These are phyloP conservation scores for Chydorus sphaericus DNA, from an alignment of 2,888 invertebrate genomes.

Conservation along the genomic window DNA sequence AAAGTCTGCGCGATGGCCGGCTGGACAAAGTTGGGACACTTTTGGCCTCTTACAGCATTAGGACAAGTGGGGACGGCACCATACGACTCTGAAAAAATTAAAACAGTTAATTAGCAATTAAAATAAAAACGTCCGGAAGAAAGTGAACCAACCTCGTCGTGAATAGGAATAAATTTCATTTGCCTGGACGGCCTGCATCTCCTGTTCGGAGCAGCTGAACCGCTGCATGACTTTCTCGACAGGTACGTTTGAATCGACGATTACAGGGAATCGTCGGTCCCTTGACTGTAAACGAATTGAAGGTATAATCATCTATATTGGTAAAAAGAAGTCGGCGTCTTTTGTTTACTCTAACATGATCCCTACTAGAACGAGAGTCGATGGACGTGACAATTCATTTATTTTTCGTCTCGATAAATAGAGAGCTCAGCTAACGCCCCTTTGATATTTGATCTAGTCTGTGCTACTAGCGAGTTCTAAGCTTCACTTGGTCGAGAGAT, in stretches of 20 bases:
- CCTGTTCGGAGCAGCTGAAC: slow-evolving; percentile 33
- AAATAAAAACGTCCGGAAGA: background rate
- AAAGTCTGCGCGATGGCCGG: background rate
- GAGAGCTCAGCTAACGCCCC: no score
- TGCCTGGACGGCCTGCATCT: slow-evolving; percentile 17
- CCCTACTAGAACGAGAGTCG: no score
- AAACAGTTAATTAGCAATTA: background rate
- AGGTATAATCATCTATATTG: no score
- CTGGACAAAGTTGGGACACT: slow-evolving; percentile 14
- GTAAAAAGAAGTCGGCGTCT: no score
- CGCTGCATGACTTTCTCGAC: slow-evolving; percentile 37
- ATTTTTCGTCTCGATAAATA: no score
- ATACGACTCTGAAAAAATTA: background rate
- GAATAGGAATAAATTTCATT: slow-evolving; percentile 14
- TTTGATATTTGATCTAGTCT: no score
- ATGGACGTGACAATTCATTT: no score
- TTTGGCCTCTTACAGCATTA: slow-evolving; percentile 11
- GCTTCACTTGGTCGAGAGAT: no score
- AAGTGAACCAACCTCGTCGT: slow-evolving; percentile 6
- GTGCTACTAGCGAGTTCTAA: no score
- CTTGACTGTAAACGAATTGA: no score
- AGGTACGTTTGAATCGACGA: slow-evolving; percentile 34
- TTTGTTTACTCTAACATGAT: no score
- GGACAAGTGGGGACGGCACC: slow-evolving; percentile 4
- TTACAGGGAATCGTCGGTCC: slow-evolving; percentile 41